These are phyloP conservation scores for Muntiacus reevesi DNA, from an alignment of 2,113 vertebrate genomes.

Conservation along the genomic window DNA sequence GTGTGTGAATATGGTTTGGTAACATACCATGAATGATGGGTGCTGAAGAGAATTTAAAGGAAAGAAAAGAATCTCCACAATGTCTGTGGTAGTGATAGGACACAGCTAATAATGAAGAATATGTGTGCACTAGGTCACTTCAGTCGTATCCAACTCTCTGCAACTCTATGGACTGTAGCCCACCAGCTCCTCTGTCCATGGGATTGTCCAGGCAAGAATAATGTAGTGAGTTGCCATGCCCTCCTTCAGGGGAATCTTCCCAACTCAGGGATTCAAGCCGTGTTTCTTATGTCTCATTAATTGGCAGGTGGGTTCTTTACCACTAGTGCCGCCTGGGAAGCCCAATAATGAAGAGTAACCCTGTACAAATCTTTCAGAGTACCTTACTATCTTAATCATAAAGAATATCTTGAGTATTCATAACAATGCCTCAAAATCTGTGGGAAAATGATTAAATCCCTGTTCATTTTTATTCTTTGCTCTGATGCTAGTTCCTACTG, in stretches of 20 bases:
- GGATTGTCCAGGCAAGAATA: not conserved
- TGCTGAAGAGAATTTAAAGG: not conserved
- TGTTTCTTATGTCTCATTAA: not conserved
- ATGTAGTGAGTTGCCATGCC: not conserved
- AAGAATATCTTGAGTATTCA: not conserved
- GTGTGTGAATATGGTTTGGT: not conserved
- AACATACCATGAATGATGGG: not conserved
- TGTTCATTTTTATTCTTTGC: not conserved
- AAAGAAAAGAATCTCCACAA: not conserved
- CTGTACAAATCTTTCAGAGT: fast-evolving
- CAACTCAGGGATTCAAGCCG: not conserved
- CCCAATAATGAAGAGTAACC: not conserved
- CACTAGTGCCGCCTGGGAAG: not conserved
- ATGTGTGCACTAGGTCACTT: not conserved
- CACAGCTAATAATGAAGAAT: not conserved
- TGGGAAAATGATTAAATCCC: not conserved
- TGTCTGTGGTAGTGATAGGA: not conserved
- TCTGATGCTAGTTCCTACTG: not conserved
- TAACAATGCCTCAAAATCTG: not conserved
- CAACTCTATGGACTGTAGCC: not conserved
- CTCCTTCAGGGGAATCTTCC: not conserved
- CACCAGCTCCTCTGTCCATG: not conserved
- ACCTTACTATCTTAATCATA: not conserved
- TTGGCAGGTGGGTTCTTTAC: not conserved
- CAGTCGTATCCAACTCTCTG: fast-evolving